phyloP scores from a whole-genome alignment of 2,888 invertebrate species.

The Parapristionchus giblindavisi region DNA sequence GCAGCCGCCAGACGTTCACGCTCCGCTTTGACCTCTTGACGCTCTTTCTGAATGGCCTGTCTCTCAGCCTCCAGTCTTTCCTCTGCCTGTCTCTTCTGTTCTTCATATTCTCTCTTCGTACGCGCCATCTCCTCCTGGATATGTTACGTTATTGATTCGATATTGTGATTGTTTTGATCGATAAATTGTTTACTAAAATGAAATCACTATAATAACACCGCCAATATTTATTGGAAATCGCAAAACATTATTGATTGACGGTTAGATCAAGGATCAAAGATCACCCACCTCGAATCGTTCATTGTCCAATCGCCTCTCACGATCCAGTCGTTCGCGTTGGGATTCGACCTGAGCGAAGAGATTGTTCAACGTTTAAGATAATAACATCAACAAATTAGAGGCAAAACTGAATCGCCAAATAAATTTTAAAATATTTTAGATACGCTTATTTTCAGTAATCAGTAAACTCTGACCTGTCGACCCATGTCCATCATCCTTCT shows the following conservation, averaged over 20 bases:
- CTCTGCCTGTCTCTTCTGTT: slow-evolving; percentile 10
- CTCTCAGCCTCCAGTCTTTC: background rate
- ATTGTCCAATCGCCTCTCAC: background rate
- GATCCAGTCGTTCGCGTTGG: background rate
- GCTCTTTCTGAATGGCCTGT: slow-evolving; percentile 26
- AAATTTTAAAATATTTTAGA: no score
- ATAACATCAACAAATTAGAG: no score
- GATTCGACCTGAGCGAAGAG: slow-evolving; percentile 6
- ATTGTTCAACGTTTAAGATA: no score
- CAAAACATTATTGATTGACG: no score
- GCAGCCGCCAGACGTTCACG: slow-evolving; percentile 10
- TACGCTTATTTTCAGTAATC: no score
- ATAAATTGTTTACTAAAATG: no score
- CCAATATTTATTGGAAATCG: no score
- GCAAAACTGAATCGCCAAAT: no score
- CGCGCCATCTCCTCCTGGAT: slow-evolving; percentile 27
- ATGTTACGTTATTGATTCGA: background rate
- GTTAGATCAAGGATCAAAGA: background rate
- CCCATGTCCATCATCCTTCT: slow-evolving; percentile 13
- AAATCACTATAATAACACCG: background rate
- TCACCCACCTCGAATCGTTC: background rate
- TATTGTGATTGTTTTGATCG: no score
- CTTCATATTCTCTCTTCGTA: slow-evolving; percentile 10
- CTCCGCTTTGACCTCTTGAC: slow-evolving; percentile 3
- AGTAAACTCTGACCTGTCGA: slow-evolving; percentile 23